Percentiles rank a stretch among this genome's conserved stretches.
Conservation (phyloP, 1,140 invertebrate genomes). For the Octopus sinensis region DNA sequence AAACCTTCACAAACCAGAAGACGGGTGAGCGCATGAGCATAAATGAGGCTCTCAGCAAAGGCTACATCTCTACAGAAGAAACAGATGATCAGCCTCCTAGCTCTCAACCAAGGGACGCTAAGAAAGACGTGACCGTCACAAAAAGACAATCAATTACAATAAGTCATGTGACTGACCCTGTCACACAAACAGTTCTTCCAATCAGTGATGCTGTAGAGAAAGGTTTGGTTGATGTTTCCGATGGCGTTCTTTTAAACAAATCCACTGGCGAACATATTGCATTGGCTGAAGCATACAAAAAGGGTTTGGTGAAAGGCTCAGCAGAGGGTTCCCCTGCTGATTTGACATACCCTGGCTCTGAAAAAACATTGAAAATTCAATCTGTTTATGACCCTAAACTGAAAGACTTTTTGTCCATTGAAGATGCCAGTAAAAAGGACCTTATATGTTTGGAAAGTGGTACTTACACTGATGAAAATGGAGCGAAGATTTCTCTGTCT, state of each 20-base stretch:
- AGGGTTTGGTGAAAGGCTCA: constrained; percentile 47
- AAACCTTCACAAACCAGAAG: not conserved
- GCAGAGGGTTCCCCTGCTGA: constrained; percentile 35
- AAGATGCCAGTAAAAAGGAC: constrained; percentile 73
- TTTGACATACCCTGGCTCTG: not conserved
- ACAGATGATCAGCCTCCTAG: constrained; percentile 68
- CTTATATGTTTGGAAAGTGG: constrained; percentile 62
- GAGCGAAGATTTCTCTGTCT: constrained; percentile 68
- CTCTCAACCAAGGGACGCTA: constrained; percentile 45
- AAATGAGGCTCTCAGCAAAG: constrained; percentile 65
- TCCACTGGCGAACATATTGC: constrained; percentile 41
- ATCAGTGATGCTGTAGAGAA: constrained; percentile 74
- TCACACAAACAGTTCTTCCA: constrained; percentile 67
- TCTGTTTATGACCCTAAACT: constrained; percentile 66
- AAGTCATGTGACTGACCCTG: constrained; percentile 76
- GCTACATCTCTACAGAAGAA: constrained; percentile 67
- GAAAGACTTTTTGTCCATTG: constrained; percentile 66
- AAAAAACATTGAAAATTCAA: constrained; percentile 33
- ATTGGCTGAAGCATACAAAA: constrained; percentile 47
- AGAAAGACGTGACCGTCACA: not conserved
- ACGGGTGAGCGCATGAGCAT: constrained; percentile 72
- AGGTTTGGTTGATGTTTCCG: constrained; percentile 55
- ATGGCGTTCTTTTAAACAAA: constrained; percentile 37
- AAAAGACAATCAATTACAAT: constrained; percentile 61
- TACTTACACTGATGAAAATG: constrained; percentile 60